Percentiles rank a stretch among this genome's conserved stretches.
phyloP scores from a whole-genome alignment of 2,113 vertebrate genomes.

The Tragelaphus scriptus region DNA sequence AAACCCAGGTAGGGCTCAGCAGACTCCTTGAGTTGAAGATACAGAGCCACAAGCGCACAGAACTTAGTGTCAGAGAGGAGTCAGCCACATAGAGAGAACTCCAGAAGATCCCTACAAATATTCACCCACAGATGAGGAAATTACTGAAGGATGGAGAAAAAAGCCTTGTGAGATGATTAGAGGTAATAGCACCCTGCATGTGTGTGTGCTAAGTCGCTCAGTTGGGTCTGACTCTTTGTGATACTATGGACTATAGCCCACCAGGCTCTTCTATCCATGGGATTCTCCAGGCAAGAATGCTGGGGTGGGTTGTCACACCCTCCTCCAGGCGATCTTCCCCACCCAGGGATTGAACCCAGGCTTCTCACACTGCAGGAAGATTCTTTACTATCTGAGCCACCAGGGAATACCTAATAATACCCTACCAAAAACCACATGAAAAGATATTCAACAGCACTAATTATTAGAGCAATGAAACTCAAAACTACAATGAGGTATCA shows the following conservation, averaged over 20 bases:
- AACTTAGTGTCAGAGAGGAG: background rate
- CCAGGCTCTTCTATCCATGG: background rate
- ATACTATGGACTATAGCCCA: background rate
- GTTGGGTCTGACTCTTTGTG: background rate
- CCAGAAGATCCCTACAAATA: background rate
- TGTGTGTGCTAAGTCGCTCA: background rate
- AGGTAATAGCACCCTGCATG: too few species aligned
- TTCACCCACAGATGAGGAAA: background rate
- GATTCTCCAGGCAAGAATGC: background rate
- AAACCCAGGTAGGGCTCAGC: background rate
- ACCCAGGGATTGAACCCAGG: background rate
- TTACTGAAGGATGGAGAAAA: background rate
- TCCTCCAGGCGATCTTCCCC: background rate
- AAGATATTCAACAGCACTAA: background rate
- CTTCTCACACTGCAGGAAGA: background rate
- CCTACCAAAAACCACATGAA: background rate
- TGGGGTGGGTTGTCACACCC: background rate
- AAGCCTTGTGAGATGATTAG: background rate
- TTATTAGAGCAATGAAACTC: background rate
- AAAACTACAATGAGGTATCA: background rate
- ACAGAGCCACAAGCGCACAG: background rate
- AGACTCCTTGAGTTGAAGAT: background rate
- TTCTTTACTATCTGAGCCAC: background rate
- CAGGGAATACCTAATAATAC: background rate
- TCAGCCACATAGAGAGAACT: background rate